Conservation (phyloP, 2,888 invertebrate species). For the Mythimna pallens region DNA sequence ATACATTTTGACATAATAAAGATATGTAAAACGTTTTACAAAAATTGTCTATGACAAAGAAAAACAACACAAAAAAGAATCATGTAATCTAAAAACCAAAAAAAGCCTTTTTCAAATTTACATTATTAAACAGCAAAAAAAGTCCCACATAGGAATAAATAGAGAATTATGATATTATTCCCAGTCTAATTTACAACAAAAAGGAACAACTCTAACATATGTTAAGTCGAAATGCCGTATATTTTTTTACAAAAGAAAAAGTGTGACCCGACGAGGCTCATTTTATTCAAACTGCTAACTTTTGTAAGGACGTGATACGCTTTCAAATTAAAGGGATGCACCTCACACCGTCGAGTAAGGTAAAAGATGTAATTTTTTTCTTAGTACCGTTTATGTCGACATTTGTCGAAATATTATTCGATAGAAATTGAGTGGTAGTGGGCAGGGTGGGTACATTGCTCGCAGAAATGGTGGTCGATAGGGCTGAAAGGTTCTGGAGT, state of each 20-base stretch:
- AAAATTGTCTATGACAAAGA: background rate
- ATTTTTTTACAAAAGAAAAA: conserved; percentile 73
- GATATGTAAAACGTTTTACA: too few relatives aligned
- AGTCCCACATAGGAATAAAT: conserved; percentile 53
- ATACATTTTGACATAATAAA: too few relatives aligned
- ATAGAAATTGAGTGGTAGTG: background rate
- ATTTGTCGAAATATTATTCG: conserved; percentile 16
- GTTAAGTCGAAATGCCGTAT: conserved; percentile 61
- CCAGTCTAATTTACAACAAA: conserved; percentile 70
- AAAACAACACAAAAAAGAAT: background rate
- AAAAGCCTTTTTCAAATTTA: conserved; percentile 41
- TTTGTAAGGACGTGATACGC: conserved; percentile 74
- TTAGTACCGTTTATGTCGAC: background rate
- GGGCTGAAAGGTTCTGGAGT: too few relatives aligned
- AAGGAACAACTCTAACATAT: conserved; percentile 67
- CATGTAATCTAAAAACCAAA: conserved; percentile 20
- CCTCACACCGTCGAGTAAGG: conserved; percentile 60
- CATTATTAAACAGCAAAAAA: conserved; percentile 49
- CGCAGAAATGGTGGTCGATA: too few relatives aligned
- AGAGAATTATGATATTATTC: conserved; percentile 68
- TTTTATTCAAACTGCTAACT: conserved; percentile 79
- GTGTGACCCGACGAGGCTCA: conserved; percentile 72
- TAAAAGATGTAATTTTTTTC: conserved; percentile 24
- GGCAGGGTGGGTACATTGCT: too few relatives aligned
- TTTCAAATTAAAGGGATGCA: conserved; percentile 67